Evolutionary conservation across 2,113 vertebrate species (phyloP).

Genomic region (Micronycteris hirsuta): DNA sequence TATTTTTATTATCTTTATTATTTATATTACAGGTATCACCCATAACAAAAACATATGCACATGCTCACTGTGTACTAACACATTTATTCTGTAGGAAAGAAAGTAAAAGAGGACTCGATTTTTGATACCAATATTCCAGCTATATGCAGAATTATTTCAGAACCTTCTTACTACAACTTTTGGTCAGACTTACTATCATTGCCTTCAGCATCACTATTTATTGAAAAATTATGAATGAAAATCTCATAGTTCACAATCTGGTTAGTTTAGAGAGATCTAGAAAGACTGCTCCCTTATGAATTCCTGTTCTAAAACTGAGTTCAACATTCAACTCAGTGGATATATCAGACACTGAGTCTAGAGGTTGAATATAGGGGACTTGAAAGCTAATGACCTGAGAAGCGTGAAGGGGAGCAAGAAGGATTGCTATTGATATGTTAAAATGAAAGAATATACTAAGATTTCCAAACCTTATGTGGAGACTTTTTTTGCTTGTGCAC

Average conservation of each 20-base stretch:
- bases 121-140: not conserved
- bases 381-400: not conserved
- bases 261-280: not conserved
- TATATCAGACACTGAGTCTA: not conserved
- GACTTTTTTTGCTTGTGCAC: not conserved
- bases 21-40: not conserved
- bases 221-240: not conserved
- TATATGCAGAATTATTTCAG: not conserved
- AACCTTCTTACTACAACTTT: not conserved
- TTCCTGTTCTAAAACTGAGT: not conserved
- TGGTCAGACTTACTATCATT: not conserved
- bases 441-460: not conserved
- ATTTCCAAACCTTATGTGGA: not conserved
- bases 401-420: not conserved
- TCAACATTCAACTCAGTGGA: not conserved
- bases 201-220: not conserved
- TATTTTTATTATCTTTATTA: conserved; percentile 19
- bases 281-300: not conserved
- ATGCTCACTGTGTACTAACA: not conserved
- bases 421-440: not conserved
- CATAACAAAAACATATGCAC: not conserved
- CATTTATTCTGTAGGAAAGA: not conserved
- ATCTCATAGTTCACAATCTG: not conserved
- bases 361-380: not conserved
- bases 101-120: not conserved